Evolutionary conservation across 2,113 vertebrate genomes (phyloP).

Genomic region (Macquaria ambigua): DNA sequence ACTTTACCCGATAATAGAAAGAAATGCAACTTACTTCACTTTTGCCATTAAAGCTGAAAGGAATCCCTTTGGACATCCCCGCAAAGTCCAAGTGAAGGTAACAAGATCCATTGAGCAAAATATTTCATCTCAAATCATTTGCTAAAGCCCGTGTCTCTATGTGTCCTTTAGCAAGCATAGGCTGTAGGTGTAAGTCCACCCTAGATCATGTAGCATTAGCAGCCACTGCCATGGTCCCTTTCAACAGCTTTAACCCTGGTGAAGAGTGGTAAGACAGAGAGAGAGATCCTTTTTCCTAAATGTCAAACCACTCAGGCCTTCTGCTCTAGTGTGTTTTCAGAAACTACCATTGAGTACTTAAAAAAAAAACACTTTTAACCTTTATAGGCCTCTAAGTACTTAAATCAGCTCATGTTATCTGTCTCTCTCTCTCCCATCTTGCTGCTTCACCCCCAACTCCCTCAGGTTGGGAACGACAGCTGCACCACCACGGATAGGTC

Average conservation of each 20-base stretch:
- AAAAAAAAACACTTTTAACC: conserved; percentile 18
- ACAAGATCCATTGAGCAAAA: conserved; percentile 72
- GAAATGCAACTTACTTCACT: conserved; percentile 64
- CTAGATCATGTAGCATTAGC: conserved; percentile 83
- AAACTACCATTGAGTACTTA: background rate
- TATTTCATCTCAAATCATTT: conserved; percentile 73
- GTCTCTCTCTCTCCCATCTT: conserved; percentile 27
- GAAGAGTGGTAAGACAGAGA: conserved; percentile 25
- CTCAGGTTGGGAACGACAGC: conserved; percentile 79
- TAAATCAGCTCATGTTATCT: conserved; percentile 43
- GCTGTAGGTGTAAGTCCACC: conserved; percentile 78
- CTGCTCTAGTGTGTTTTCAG: background rate
- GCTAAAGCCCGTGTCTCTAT: conserved; percentile 38
- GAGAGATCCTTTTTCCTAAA: conserved; percentile 35
- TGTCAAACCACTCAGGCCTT: conserved; percentile 57
- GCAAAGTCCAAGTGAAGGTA: conserved; percentile 71
- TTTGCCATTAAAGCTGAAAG: conserved; percentile 44
- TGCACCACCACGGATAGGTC: conserved; percentile 76
- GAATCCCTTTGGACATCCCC: conserved; percentile 72
- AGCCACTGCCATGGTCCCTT: conserved; percentile 50
- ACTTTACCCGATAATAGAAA: conserved; percentile 11
- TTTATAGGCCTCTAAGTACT: conserved; percentile 22
- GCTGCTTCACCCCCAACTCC: conserved; percentile 40
- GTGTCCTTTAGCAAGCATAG: conserved; percentile 61
- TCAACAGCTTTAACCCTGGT: conserved; percentile 50